Evolutionary conservation across 1,140 invertebrate genomes (phyloP), one percentile per base, ranked within the genome.

Genomic region (Oedothorax gibbosus): DNA sequence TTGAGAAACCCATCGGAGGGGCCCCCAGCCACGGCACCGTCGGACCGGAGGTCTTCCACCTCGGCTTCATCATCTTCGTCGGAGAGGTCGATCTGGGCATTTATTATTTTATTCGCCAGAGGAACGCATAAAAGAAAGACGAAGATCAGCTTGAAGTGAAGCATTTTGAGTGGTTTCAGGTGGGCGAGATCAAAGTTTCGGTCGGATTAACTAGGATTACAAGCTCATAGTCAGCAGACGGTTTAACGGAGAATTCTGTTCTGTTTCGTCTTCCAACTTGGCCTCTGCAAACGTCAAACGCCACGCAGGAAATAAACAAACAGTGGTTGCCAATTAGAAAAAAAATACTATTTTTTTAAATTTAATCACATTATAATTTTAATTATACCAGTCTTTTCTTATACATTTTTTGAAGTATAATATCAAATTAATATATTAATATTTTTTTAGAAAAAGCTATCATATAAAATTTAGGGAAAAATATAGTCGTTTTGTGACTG

Each of bases 1-100:
- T 92, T 91, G 10, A 60, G 14, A 75, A 68, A 49, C 49, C 53
- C 60, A 35, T 78, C 83, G 65, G 57, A 57, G 11, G 66, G 54
- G 54, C 72, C 72, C 10, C 71, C 81, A 18, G 66, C 64, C 51
- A 82, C 69, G 54, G 80, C 68, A 64, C 54, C 50, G 11, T 82
- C 80, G 50, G 81, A 49, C 18, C 53, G 60, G 62, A 57, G 14
- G 9, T 76, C 81, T 84, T 84, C 81, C 3, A 76, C 35, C 12
- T 84, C 81, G 51, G 72, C 81, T 76, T 84, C 81, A 20, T 79
- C 77, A 50, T 81, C 78, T 53, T 81, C 78, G 50, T 83, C 80
- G 54, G 69, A n/a, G 12, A 76, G 18, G 51, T 76, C 71, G 57
- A 76, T 84, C 66, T 84, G 53, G 20, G 71, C 71, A 76, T 76